phyloP scores from a whole-genome alignment of 1,140 invertebrate genomes.

The Drosophila azteca region DNA sequence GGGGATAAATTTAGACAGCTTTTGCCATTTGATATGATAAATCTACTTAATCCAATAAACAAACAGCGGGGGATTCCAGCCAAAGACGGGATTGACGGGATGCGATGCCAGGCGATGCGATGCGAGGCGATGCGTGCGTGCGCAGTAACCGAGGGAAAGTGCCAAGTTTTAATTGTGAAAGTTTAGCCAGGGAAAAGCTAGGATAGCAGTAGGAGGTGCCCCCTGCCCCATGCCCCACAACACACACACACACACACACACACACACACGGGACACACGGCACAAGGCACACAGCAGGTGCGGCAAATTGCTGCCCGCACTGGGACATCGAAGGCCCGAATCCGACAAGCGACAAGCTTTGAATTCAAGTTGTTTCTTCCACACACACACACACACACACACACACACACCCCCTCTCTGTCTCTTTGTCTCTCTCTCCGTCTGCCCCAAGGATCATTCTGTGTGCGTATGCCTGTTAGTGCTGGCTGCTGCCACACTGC shows the following conservation, averaged over 20 bases:
- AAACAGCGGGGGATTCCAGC: constrained; percentile 42
- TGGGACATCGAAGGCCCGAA: constrained; percentile 50
- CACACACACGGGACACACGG: too few species aligned
- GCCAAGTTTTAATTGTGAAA: constrained; percentile 81
- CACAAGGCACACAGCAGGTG: constrained; percentile 64
- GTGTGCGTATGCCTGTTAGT: constrained; percentile 1
- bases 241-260: constrained; percentile 36
- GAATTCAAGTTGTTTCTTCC: constrained; percentile 29
- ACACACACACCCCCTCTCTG: not conserved
- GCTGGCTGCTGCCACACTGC: constrained; percentile 18
- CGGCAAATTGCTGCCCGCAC: constrained; percentile 69
- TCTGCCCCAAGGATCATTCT: too few species aligned
- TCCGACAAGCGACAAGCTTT: constrained; percentile 41
- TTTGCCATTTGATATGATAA: constrained; percentile 72
- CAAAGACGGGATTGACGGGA: constrained; percentile 52
- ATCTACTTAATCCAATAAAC: constrained; percentile 79
- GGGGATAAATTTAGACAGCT: constrained; percentile 63
- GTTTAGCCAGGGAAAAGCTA: constrained; percentile 43
- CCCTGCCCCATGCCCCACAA: not conserved
- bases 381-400: too few species aligned
- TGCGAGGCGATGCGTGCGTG: constrained; percentile 59
- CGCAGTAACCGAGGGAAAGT: constrained; percentile 51
- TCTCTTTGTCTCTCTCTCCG: not conserved
- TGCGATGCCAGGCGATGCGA: not conserved
- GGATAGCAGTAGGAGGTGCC: constrained; percentile 3